Base-by-base conservation (phyloP, 2,888 invertebrate species). In the Ochlodes sylvanus region DNA sequence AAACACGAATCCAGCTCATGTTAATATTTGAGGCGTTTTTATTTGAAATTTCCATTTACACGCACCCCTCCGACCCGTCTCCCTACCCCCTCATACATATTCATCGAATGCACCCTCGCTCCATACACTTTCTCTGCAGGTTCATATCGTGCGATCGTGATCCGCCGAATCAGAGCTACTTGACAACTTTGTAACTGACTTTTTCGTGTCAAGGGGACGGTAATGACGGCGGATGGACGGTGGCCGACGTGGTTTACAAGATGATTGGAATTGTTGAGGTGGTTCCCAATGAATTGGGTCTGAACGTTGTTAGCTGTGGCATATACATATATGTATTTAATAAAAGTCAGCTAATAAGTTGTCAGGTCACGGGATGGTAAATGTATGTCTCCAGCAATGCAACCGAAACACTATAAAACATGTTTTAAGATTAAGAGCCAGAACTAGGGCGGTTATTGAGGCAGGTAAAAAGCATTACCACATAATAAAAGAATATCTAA, bases 31-130 rank as follows among this genome's bases (percentile, higher is more conserved):
- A 90, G 88, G 90, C 90, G 92, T 93, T 93, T 93, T 93, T 93
- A 92, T 92, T 93, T 92, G 92, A 93, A 93, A 90, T 93, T 92
- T 92, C 92, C 93, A 92, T 93, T 93, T 92, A 92, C 92, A 92
- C 89, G 86, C 79, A 77, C 76, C 71, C 74, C 74, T 58, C 67
- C 63, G n/a, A 7, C 34, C 68, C 52, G 10, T 66, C 63, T 61
- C 61, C 44, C 71, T 69, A 21, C 70, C 71, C 89, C 85, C 93
- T 94, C 94, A 95, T 95, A 94, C 95, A 95, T 95, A 95, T 95
- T 95, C 94, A 95, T 89, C 85, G 89, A 89, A 93, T 94, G 94
- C 94, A 94, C 94, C 94, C 94, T 90, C 87, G 77, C 83, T 85
- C 50, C 65, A 58, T 58, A 65, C 86, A 91, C 91, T 91, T 91